Conservation (phyloP, 1,140 invertebrate genomes). For the Plutomurus gul region DNA sequence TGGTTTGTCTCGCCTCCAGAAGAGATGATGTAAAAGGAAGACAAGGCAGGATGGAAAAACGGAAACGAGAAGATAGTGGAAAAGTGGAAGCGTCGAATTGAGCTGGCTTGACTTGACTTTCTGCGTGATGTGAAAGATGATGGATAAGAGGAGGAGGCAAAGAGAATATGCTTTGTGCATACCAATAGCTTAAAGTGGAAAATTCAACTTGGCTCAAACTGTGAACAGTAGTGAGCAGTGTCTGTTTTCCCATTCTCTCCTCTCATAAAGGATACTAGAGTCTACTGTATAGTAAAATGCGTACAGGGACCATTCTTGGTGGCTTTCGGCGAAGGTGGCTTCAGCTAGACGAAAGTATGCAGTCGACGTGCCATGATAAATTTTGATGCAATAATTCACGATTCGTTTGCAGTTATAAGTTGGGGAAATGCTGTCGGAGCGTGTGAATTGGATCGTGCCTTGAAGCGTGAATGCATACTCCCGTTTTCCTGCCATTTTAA, state of each 20-base stretch:
- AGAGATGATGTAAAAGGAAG: neutral
- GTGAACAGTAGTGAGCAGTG: neutral
- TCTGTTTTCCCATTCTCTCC: too few relatives aligned
- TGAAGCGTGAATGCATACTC: neutral
- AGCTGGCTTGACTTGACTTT: slow-evolving; percentile 11
- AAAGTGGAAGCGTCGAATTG: slow-evolving; percentile 17
- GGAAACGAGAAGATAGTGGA: slow-evolving; percentile 19
- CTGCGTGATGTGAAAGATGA: slow-evolving; percentile 27
- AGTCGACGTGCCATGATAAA: slow-evolving; percentile 28
- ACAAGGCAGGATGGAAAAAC: slow-evolving; percentile 4
- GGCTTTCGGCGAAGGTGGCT: too few relatives aligned
- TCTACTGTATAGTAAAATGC: too few relatives aligned
- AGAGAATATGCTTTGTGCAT: neutral
- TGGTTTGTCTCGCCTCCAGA: neutral
- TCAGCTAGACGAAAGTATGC: neutral
- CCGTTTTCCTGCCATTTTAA: neutral
- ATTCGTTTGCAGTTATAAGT: slow-evolving; percentile 32
- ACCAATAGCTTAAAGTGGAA: neutral
- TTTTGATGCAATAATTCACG: slow-evolving; percentile 37
- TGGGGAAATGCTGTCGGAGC: slow-evolving; percentile 31
- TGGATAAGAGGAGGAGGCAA: neutral
- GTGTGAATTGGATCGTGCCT: slow-evolving; percentile 33
- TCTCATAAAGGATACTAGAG: too few relatives aligned
- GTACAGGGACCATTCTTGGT: too few relatives aligned
- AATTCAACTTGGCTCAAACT: neutral